Base-by-base conservation (phyloP, 2,888 invertebrate species). In the Oscheius sp. region DNA sequence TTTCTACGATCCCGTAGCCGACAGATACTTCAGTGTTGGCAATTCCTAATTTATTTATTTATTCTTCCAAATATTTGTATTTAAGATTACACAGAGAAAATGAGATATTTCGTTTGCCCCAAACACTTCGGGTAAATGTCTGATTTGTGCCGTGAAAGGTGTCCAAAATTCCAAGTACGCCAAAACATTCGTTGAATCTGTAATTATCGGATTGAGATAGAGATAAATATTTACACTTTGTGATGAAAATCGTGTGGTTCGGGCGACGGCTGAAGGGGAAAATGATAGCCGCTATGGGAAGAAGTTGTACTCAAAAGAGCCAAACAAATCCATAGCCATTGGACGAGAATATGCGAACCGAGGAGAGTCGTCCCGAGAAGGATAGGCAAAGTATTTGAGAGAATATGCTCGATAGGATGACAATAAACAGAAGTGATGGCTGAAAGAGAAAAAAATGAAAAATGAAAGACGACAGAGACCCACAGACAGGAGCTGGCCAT, bases 231-330 rank as follows among this genome's bases (percentile, higher is more conserved):
- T 87, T 83, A 91, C 90, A 94, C 94, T 79, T 93, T 91, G 89
- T 94, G 94, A 89, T 94, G 94, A 89, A 93, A 94, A 89, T 94
- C 94, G 87, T 94, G 94, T 0, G 93, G 93, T 89, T 94, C 94
- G 7, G 94, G 93, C 55, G 93, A 93, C 6, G 93, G 93, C 88
- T 94, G 92, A 89, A 94, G 93, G 0, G 94, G 94, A 86, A 94
- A 90, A 89, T 94, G 94, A 87, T 94, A 94, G 13, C 94, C 94
- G 56, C 93, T 93, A 89, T 94, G 94, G 9, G 93, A 92, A 87
- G 93, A 93, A 66, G 94, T 91, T 1, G 94, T 94, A 2, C 93
- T 93, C 35, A 93, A 87, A 82, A 93, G 92, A n/a, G 93, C 94
- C 74, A 94, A 87, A 0, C 92, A 91, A 87, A 77, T 80, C 94